Evolutionary conservation across 2,888 invertebrate genomes (phyloP).

Genomic region (Cheilosia grossa): DNA sequence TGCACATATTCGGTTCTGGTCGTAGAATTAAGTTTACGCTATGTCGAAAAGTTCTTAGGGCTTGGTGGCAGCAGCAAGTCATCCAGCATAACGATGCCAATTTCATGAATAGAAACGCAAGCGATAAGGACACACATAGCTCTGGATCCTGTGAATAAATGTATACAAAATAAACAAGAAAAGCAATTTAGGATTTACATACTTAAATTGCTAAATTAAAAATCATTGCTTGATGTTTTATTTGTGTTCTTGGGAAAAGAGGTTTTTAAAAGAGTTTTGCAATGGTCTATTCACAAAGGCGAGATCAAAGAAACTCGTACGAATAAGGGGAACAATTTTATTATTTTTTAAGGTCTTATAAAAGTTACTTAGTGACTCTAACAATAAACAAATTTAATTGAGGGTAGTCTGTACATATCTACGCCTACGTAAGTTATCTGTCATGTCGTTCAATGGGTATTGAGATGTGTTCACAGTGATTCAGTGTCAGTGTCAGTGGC

Average conservation of each 20-base stretch:
- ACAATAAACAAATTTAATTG: too few relatives aligned
- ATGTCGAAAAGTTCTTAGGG: slow-evolving; percentile 64
- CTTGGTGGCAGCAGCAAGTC: slow-evolving; percentile 66
- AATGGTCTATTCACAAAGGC: not conserved
- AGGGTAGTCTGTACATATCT: too few relatives aligned
- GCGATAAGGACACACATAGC: slow-evolving; percentile 53
- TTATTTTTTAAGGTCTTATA: not conserved
- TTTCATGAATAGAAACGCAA: slow-evolving; percentile 69
- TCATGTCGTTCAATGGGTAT: too few relatives aligned
- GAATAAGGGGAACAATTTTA: not conserved
- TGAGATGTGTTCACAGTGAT: too few relatives aligned
- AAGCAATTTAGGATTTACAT: not conserved
- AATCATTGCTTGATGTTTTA: not conserved
- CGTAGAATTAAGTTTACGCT: slow-evolving; percentile 64
- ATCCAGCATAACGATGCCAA: slow-evolving; percentile 66
- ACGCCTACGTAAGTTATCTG: too few relatives aligned
- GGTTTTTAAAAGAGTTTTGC: not conserved
- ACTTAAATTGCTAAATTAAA: not conserved
- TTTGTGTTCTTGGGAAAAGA: not conserved
- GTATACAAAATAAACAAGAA: not conserved
- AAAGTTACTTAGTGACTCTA: not conserved
- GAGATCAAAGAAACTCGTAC: not conserved
- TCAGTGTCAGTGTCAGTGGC: too few relatives aligned
- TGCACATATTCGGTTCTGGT: slow-evolving; percentile 67
- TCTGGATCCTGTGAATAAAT: slow-evolving; percentile 52